Evolutionary conservation across 2,888 invertebrate species (phyloP).

Genomic region (Hirudinaria manillensis): DNA sequence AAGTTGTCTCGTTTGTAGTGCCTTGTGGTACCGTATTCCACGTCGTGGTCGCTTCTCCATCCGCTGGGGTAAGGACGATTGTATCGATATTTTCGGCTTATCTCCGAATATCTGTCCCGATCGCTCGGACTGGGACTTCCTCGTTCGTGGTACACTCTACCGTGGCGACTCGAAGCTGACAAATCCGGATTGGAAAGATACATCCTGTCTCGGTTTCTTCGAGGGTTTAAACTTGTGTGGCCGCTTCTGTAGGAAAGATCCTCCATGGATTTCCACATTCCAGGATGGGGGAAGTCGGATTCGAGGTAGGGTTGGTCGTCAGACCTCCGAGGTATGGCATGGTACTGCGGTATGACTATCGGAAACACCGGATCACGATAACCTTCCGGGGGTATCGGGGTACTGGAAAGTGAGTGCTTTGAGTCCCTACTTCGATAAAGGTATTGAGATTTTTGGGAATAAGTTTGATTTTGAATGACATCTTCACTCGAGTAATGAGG

Average conservation of each 20-base stretch:
- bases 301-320: background rate
- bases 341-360: background rate
- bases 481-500: background rate
- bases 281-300: background rate
- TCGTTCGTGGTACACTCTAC: background rate
- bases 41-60: slow-evolving; percentile 4
- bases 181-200: slow-evolving; percentile 5
- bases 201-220: background rate
- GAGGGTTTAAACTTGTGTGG: background rate
- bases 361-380: background rate
- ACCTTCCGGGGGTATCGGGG: background rate
- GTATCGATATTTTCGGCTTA: background rate
- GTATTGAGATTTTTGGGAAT: background rate
- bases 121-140: background rate
- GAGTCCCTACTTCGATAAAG: background rate
- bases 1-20: background rate
- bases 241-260: background rate
- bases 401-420: background rate
- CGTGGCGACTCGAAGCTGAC: background rate
- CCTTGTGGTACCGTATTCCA: background rate
- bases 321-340: background rate
- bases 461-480: background rate
- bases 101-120: background rate
- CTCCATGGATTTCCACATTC: background rate
- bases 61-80: background rate